Evolutionary conservation across 1,140 invertebrate genomes (phyloP).

Genomic region (Aphelinus atriplicis): DNA sequence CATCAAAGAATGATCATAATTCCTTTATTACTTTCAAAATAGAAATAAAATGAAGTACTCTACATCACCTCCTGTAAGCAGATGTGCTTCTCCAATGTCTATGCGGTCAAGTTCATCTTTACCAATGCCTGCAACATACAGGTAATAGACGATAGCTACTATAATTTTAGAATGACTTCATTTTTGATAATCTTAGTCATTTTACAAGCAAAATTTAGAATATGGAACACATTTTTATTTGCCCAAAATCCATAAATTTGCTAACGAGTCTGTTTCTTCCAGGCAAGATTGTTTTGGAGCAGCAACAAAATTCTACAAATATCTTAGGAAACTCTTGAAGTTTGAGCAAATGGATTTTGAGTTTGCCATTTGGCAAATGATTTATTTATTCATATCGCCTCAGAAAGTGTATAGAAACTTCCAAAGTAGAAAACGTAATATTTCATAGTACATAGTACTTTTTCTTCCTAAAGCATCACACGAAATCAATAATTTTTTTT

Average conservation of each 20-base stretch:
- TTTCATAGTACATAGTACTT: not conserved
- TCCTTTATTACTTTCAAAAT: too few species aligned
- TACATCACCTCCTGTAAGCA: constrained; percentile 69
- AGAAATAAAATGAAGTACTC: constrained; percentile 70
- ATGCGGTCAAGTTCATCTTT: constrained; percentile 52
- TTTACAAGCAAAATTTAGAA: not conserved
- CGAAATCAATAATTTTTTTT: constrained; percentile 3
- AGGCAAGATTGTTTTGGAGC: constrained; percentile 82
- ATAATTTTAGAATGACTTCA: not conserved
- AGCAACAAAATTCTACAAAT: constrained; percentile 92
- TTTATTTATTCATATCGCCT: constrained; percentile 93
- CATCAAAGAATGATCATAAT: too few species aligned
- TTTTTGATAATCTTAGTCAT: not conserved
- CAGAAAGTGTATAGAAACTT: constrained; percentile 99
- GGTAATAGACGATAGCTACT: constrained; percentile 49
- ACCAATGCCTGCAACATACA: constrained; percentile 64
- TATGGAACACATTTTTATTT: too few species aligned
- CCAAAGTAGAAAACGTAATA: constrained; percentile 95
- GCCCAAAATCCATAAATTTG: not conserved
- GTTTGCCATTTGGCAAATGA: constrained; percentile 99
- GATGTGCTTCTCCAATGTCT: constrained; percentile 61
- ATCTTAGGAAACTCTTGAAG: constrained; percentile 88
- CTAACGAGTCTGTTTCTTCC: constrained; percentile 39
- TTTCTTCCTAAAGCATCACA: too few species aligned
- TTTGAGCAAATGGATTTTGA: constrained; percentile 99